phyloP scores from a whole-genome alignment of 2,888 invertebrate genomes.

The Drosophila heteroneura region DNA sequence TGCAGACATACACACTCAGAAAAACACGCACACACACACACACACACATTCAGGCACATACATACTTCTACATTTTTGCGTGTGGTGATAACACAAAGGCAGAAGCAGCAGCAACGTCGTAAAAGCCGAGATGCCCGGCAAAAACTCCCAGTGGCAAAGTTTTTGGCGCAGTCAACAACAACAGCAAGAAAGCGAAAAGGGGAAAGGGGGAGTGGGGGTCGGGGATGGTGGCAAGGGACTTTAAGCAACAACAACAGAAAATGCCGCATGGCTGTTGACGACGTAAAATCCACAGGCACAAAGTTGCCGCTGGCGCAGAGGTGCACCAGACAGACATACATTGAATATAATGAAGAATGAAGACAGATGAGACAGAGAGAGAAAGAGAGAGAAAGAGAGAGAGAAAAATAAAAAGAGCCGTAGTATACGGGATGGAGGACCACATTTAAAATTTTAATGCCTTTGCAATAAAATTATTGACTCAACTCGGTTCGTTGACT shows the following conservation, averaged over 20 bases:
- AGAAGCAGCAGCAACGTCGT: constrained; percentile 29
- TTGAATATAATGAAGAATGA: constrained; percentile 35
- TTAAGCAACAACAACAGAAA: constrained; percentile 22
- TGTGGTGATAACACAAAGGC: constrained; percentile 53
- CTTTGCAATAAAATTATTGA: constrained; percentile 64
- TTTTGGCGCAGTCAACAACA: constrained; percentile 63
- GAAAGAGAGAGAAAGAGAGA: not conserved
- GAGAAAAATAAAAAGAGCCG: not conserved
- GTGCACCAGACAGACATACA: constrained; percentile 49
- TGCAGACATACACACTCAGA: constrained; percentile 49
- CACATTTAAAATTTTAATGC: constrained; percentile 62
- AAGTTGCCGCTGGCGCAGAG: constrained; percentile 53
- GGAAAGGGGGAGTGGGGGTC: not conserved
- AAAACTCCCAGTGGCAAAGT: constrained; percentile 63
- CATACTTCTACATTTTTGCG: constrained; percentile 38
- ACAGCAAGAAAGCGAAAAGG: constrained; percentile 7
- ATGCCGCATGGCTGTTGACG: constrained; percentile 54
- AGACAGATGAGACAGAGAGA: constrained; percentile 8
- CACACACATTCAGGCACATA: not conserved
- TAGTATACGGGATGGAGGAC: not conserved
- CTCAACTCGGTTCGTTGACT: constrained; percentile 59
- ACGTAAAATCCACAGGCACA: constrained; percentile 57
- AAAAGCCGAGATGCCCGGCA: constrained; percentile 46
- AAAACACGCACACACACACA: constrained; percentile 5
- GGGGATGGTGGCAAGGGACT: constrained; percentile 2